A percentile compares a stretch with the other conserved stretches of the same genome.
Evolutionary conservation across 1,140 invertebrate genomes (phyloP).

Genomic region (Glossosoma conforme): DNA sequence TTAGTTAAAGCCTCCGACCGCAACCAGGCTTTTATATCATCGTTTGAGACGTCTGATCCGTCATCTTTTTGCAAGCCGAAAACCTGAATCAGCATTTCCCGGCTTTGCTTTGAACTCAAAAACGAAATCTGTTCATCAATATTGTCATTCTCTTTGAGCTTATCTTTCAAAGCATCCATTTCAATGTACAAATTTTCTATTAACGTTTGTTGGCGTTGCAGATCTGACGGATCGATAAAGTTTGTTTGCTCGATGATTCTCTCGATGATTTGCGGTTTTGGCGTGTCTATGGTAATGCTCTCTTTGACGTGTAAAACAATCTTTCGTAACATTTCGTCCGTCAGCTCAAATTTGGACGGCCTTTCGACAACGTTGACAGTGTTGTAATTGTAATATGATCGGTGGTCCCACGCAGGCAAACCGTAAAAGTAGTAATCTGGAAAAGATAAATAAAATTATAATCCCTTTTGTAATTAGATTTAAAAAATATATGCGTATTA

Average conservation of each 20-base stretch:
- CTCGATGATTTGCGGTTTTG: conserved; percentile 35
- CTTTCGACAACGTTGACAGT: conserved; percentile 10
- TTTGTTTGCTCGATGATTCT: conserved; percentile 37
- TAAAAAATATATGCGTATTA: too few relatives aligned
- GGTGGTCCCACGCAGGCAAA: not conserved
- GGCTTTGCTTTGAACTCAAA: conserved; percentile 28
- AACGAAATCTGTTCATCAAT: conserved; percentile 31
- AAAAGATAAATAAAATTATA: conserved; percentile 2
- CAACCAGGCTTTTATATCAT: conserved; percentile 46
- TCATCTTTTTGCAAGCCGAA: conserved; percentile 33
- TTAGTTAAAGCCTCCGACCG: conserved; percentile 46
- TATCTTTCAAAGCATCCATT: conserved; percentile 42
- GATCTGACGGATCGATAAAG: conserved; percentile 30
- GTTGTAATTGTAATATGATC: not conserved
- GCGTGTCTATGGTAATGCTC: conserved; percentile 28
- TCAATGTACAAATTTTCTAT: conserved; percentile 42
- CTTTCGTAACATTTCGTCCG: conserved; percentile 37
- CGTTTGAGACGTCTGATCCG: conserved; percentile 32
- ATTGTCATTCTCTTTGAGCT: conserved; percentile 38
- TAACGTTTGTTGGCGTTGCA: conserved; percentile 31
- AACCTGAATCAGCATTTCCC: conserved; percentile 31
- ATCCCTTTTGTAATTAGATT: too few relatives aligned
- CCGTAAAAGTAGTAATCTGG: conserved; percentile 5
- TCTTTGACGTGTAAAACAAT: conserved; percentile 38
- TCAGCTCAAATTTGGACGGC: conserved; percentile 29